Evolutionary conservation across 2,888 invertebrate species (phyloP).

Genomic region (Nephrotoma appendiculata): DNA sequence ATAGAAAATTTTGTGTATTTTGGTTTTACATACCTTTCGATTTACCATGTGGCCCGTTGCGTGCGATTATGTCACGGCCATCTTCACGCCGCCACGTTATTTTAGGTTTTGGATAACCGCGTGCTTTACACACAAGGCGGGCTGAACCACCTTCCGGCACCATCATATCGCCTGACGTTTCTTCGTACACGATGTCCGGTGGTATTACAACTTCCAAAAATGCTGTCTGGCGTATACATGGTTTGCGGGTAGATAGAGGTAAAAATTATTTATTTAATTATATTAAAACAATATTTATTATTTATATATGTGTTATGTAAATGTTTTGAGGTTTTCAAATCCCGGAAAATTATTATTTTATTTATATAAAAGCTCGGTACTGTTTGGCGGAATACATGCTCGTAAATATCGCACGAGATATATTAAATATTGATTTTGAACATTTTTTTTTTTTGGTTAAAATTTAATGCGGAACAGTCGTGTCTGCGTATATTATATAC

Average conservation of each 20-base stretch:
- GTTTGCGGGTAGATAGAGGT: not conserved
- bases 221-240: constrained; percentile 46
- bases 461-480: not conserved
- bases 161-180: constrained; percentile 87
- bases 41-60: constrained; percentile 56
- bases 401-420: not conserved
- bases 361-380: not conserved
- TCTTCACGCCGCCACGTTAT: constrained; percentile 81
- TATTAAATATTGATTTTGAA: not conserved
- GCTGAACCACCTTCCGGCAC: constrained; percentile 86
- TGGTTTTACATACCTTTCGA: constrained; percentile 43
- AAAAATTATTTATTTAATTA: not conserved
- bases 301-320: not conserved
- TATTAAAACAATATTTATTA: not conserved
- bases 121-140: constrained; percentile 71
- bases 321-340: not conserved
- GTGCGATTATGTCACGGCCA: constrained; percentile 64
- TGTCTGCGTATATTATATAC: not conserved
- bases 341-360: not conserved
- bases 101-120: constrained; percentile 70
- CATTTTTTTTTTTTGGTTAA: not conserved
- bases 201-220: constrained; percentile 83
- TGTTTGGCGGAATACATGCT: too few species aligned
- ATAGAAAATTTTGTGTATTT: not conserved
- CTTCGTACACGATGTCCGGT: constrained; percentile 78